Evolutionary conservation across 1,140 invertebrate species (phyloP), one percentile per base, ranked within the genome.

Genomic region (Neodiprion fabricii): DNA sequence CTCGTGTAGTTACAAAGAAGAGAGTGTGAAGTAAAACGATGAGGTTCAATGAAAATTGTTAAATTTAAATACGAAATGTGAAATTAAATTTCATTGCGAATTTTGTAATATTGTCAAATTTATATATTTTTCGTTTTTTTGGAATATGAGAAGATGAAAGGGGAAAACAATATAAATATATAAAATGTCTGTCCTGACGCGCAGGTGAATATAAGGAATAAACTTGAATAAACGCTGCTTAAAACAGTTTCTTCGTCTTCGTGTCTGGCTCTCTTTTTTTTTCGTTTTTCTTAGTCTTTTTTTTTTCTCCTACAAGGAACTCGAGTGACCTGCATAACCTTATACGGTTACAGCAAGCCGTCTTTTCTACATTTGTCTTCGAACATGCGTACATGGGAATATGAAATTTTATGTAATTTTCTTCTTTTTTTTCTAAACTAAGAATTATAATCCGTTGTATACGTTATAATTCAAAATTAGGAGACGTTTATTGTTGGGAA

Each of bases 161-260:
- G 61, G 40, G 12, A 47, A 47, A 69, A 21, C 61, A 7, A 23
- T 47, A 21, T 69, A 21, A 81, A 75, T 79, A 82, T 74, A 70
- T 77, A 77, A 40, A 40, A 40, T 40, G 28, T 40, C 48, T 72
- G 77, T 77, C 81, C 76, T 73, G 74, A 83, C 79, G 81, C 81
- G 79, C 28, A 40, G 28, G 28, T 40, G 28, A 40, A 40, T 40
- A 83, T 82, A 81, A 82, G 80, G 76, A 80, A 82, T 82, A 40
- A 40, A 40, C 73, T 61, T 77, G 79, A 83, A 82, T 82, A 83
- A 83, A 82, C 74, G 76, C 81, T 82, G 82, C 81, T 83, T 83
- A 77, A 67, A 76, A 83, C 81, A 81, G 82, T 82, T 83, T 65
- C 74, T 47, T 11, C 21, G 40, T 11, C 21, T 23, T 21, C 12